Conservation (phyloP, 2,888 invertebrate species). For the Lasioglossum vierecki region DNA sequence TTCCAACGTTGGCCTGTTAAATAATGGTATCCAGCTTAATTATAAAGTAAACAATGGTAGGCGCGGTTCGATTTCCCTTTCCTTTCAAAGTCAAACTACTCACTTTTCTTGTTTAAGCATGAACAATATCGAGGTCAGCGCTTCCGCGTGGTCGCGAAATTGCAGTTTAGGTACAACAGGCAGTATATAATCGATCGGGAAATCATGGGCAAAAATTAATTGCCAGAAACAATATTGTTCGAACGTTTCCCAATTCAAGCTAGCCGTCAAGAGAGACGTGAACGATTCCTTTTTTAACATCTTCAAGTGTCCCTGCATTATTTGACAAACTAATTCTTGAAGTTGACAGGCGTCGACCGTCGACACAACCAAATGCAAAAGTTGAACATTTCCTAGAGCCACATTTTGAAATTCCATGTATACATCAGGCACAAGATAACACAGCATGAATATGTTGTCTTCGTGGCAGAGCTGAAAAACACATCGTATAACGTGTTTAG, state of each 20-base stretch:
- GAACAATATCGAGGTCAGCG: slow-evolving; percentile 94
- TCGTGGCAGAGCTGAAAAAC: slow-evolving; percentile 90
- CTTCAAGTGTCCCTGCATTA: slow-evolving; percentile 94
- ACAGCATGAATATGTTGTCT: slow-evolving; percentile 94
- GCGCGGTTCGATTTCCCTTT: too few relatives aligned
- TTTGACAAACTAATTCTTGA: slow-evolving; percentile 95
- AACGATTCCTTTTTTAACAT: slow-evolving; percentile 93
- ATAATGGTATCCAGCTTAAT: slow-evolving; percentile 5
- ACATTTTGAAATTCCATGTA: slow-evolving; percentile 95
- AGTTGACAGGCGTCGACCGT: slow-evolving; percentile 95
- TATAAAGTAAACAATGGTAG: background rate
- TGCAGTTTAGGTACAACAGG: slow-evolving; percentile 92
- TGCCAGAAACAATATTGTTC: slow-evolving; percentile 99
- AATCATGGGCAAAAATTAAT: slow-evolving; percentile 96
- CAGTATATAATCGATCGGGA: slow-evolving; percentile 95
- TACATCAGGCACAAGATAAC: slow-evolving; percentile 96
- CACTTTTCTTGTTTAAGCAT: slow-evolving; percentile 95
- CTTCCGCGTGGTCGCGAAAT: slow-evolving; percentile 95
- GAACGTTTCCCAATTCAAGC: slow-evolving; percentile 97
- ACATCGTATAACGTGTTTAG: background rate
- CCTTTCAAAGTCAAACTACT: slow-evolving; percentile 66
- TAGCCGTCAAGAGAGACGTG: slow-evolving; percentile 90
- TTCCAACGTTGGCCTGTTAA: slow-evolving; percentile 92
- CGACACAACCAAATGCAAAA: slow-evolving; percentile 95
- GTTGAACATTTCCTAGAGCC: slow-evolving; percentile 93